Evolutionary conservation across 2,113 vertebrate species (phyloP).

Genomic region (Thamnophis sirtalis): DNA sequence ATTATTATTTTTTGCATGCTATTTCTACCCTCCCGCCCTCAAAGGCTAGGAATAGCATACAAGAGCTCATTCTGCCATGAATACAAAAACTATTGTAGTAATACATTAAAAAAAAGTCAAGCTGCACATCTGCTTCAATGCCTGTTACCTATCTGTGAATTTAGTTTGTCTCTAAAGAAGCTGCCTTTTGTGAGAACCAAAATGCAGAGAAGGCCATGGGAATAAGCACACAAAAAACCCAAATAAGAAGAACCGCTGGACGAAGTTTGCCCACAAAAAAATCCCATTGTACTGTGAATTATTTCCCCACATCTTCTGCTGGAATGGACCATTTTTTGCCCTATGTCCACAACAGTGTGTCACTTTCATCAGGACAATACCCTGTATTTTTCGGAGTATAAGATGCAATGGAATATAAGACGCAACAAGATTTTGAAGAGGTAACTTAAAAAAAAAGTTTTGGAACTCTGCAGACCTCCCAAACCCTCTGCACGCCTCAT

Average conservation of each 20-base stretch:
- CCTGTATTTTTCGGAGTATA: too few relatives aligned
- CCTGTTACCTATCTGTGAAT: background rate
- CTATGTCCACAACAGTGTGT: background rate
- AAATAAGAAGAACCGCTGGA: background rate
- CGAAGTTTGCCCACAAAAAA: background rate
- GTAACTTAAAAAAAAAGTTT: too few relatives aligned
- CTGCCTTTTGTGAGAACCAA: background rate
- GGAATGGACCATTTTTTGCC: background rate
- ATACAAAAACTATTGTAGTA: background rate
- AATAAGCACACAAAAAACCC: background rate
- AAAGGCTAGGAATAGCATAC: background rate
- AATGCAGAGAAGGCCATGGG: background rate
- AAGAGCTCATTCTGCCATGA: background rate
- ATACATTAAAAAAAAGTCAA: background rate
- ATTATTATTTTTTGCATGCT: background rate
- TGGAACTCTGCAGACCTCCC: too few relatives aligned
- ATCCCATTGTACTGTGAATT: background rate
- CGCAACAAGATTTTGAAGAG: too few relatives aligned
- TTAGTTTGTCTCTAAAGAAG: background rate
- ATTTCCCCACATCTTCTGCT: background rate
- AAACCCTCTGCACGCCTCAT: too few relatives aligned
- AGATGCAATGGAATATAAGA: too few relatives aligned
- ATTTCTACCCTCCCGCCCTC: background rate
- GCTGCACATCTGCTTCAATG: background rate
- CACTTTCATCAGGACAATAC: background rate